These are phyloP conservation scores for Carpatolechia fugitivella DNA, from an alignment of 2,888 invertebrate species.

Conservation along the genomic window DNA sequence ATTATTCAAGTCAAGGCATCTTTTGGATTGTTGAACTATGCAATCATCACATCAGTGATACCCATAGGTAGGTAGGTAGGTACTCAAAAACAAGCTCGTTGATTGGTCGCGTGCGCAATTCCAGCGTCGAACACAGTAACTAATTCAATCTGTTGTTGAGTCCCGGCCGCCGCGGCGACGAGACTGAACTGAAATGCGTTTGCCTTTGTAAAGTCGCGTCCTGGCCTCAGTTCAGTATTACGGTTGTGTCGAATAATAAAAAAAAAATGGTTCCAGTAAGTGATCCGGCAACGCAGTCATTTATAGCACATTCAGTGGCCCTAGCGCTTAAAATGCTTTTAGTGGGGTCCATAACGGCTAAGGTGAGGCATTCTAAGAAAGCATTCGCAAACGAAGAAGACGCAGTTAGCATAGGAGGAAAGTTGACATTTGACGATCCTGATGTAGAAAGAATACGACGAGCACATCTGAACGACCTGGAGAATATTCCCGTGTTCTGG, in stretches of 20 bases:
- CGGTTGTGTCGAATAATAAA: too few species aligned
- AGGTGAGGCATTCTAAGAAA: conserved; percentile 19
- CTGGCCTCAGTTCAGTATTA: too few species aligned
- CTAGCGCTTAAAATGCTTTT: conserved; percentile 25
- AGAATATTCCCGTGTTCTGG: conserved; percentile 84
- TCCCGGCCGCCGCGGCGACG: not conserved
- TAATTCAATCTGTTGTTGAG: not conserved
- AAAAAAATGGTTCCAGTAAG: conserved; percentile 19
- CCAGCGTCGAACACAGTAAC: too few species aligned
- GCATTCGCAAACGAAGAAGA: conserved; percentile 28
- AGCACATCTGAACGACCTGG: conserved; percentile 85
- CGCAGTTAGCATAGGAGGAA: conserved; percentile 9
- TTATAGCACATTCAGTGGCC: conserved; percentile 24
- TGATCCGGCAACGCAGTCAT: conserved; percentile 16
- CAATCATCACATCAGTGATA: too few species aligned
- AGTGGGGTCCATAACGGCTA: conserved; percentile 20
- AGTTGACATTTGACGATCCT: conserved; percentile 55
- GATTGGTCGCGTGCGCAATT: too few species aligned
- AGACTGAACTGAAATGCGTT: too few species aligned
- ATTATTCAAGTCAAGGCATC: too few species aligned
- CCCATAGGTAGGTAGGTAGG: too few species aligned
- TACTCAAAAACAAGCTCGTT: too few species aligned
- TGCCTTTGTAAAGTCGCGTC: too few species aligned
- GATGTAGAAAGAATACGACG: conserved; percentile 61
- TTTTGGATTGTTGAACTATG: too few species aligned